Conservation (phyloP, 2,888 invertebrate genomes). For the Patella caerulea region DNA sequence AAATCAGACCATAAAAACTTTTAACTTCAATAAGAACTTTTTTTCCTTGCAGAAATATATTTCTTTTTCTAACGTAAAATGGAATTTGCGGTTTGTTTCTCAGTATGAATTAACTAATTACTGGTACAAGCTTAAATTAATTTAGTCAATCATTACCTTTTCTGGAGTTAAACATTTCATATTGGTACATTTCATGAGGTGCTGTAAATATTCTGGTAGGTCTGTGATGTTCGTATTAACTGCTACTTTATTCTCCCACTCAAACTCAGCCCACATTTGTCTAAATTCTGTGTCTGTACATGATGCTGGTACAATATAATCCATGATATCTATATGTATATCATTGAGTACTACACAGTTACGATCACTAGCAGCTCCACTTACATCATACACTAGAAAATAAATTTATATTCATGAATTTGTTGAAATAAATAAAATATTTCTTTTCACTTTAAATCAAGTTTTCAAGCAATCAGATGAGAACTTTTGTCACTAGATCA, state of each 20-base stretch:
- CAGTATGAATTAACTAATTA: no score
- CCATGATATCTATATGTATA: constrained; percentile 99
- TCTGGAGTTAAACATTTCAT: constrained; percentile 99
- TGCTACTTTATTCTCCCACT: constrained; percentile 99
- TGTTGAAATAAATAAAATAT: no score
- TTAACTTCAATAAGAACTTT: no score
- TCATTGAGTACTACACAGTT: constrained; percentile 99
- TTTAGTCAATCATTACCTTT: constrained; percentile 75
- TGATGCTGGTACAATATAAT: constrained; percentile 84
- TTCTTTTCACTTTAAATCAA: no score
- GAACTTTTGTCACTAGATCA: no score
- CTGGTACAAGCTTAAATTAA: no score
- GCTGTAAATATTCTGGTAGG: constrained; percentile 91
- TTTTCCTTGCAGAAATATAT: no score
- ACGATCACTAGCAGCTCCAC: constrained; percentile 90
- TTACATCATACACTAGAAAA: constrained; percentile 91
- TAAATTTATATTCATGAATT: neutral
- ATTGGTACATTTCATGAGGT: constrained; percentile 93
- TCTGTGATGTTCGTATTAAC: constrained; percentile 93
- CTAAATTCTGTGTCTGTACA: constrained; percentile 97
- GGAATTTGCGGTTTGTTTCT: no score
- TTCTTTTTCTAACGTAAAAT: no score
- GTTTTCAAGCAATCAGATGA: no score
- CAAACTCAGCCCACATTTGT: constrained; percentile 99
- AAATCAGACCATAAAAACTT: no score